Conservation (phyloP, 2,797 vertebrate genomes). For the Petrocephalus schoutedeni region DNA sequence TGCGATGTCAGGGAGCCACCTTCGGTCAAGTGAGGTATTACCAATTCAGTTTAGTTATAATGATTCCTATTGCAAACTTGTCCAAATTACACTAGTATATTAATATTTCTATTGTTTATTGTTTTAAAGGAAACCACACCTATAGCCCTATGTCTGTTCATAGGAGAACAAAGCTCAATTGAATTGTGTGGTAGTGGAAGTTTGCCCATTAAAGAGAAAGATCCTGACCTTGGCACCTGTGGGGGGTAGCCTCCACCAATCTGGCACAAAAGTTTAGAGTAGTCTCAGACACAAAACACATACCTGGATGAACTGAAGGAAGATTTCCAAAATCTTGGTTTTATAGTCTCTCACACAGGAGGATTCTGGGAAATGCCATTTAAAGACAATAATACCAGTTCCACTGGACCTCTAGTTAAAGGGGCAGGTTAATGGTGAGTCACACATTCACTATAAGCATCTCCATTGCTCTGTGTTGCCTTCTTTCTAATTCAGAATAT, state of each 20-base stretch:
- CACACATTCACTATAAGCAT: background rate
- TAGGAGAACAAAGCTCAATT: background rate
- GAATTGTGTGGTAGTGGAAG: background rate
- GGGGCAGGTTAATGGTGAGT: background rate
- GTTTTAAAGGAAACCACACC: background rate
- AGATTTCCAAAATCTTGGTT: background rate
- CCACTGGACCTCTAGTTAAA: background rate
- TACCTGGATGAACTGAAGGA: background rate
- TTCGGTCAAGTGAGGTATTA: background rate
- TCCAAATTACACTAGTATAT: background rate
- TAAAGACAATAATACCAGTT: background rate
- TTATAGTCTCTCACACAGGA: background rate
- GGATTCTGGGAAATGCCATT: background rate
- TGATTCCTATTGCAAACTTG: background rate
- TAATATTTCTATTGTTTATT: background rate
- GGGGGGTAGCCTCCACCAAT: background rate
- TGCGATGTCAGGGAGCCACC: background rate
- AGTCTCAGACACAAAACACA: background rate
- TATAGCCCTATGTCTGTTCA: background rate
- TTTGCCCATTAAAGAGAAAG: background rate
- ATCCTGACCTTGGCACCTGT: background rate
- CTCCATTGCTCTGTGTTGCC: background rate
- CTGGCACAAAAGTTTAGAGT: background rate
- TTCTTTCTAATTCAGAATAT: background rate
- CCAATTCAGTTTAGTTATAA: background rate